Conservation (phyloP, 2,797 vertebrate species). For the Mormyrops boulengeri region DNA sequence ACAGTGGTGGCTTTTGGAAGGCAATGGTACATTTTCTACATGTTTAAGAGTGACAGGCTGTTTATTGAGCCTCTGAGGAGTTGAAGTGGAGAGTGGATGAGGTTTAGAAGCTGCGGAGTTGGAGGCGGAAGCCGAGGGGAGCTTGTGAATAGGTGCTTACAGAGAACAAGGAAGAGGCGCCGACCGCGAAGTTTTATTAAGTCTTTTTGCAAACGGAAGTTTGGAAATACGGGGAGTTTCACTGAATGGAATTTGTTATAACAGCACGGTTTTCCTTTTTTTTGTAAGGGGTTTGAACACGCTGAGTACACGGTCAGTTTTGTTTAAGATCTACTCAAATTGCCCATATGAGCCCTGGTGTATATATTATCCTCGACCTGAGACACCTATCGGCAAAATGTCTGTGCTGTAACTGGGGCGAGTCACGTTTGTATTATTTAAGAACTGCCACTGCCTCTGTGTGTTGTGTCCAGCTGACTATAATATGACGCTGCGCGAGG, state of each 20-base stretch:
- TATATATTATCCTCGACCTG: background rate
- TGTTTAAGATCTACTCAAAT: background rate
- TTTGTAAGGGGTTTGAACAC: background rate
- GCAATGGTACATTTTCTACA: constrained; percentile 5
- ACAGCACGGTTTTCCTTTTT: background rate
- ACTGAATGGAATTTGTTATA: background rate
- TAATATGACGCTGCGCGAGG: background rate
- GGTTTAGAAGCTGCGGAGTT: background rate
- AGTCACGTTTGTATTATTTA: background rate
- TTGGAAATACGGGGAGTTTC: background rate
- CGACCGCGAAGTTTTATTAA: background rate
- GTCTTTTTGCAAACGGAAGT: constrained; percentile 1
- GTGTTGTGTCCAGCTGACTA: background rate
- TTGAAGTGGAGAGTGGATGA: background rate
- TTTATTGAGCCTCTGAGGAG: constrained; percentile 9
- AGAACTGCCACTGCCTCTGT: background rate
- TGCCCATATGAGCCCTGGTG: background rate
- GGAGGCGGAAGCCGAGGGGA: background rate
- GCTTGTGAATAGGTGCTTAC: background rate
- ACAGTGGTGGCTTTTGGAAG: background rate
- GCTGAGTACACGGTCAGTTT: background rate
- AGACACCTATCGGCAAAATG: background rate
- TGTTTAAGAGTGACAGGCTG: background rate
- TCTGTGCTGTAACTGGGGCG: background rate
- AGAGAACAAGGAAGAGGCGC: background rate